Base-by-base conservation (phyloP, 2,797 vertebrate species). In the Enteromius trimaculatus region DNA sequence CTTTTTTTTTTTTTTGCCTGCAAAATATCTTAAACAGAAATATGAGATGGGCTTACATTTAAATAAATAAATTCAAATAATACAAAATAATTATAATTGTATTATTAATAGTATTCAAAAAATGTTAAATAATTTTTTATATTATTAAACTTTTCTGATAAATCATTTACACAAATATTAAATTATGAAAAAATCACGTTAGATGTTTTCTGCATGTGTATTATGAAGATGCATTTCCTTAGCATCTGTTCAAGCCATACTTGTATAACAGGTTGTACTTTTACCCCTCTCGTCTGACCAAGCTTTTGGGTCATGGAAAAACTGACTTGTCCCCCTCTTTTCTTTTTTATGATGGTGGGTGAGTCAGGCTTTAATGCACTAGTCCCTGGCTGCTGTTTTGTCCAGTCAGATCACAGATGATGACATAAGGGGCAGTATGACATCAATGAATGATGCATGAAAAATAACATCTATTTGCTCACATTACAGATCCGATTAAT, bases 251-350 rank as follows among this genome's bases (percentile, higher is more conserved):
- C 72, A 39, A 62, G 58, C 44, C 90, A 85, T 90, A 90, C 47
- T 90, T 92, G 91, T 88, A 91, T 82, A 83, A 89, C 79, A 90
- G 91, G 90, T 91, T 92, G 88, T 88, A 88, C 89, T 92, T 91
- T 93, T 93, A 93, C 94, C 84, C 90, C 75, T 91, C 80, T 84
- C 89, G 89, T 87, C 88, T 89, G 77, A 85, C 51, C 83, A 85
- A 85, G 88, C 92, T 88, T 91, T 89, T 92, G 86, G 87, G 89
- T 93, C 89, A 95, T 95, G 95, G 95, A 96, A 96, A 95, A 93
- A 91, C 87, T 93, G 91, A 95, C 90, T 90, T 92, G 90, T 89
- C 86, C 44, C 44, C 77, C 87, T 89, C 90, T 90, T 90, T 66
- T 88, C 55, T 71, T n/a, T 82, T 90, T 88, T 86, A 88, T 88